Evolutionary conservation across 1,140 invertebrate species (phyloP).

Genomic region (Cyrtorhinus lividipennis): DNA sequence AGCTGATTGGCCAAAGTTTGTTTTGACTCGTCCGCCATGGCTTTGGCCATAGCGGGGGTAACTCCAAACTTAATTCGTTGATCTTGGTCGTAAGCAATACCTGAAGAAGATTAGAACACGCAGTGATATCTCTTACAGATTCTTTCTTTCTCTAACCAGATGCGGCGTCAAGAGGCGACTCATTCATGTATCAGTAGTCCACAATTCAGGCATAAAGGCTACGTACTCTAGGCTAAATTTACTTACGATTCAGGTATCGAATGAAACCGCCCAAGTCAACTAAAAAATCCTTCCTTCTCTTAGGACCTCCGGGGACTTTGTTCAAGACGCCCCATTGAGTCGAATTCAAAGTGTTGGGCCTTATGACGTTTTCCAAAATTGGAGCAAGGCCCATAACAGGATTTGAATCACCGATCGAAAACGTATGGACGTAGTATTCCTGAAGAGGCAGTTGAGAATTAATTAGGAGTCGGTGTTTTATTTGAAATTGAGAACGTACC

Average conservation of each 20-base stretch:
- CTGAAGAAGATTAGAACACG: no score
- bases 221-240: no score
- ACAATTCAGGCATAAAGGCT: no score
- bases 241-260: constrained; percentile 3
- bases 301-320: neutral
- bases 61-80: neutral
- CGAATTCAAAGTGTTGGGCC: neutral
- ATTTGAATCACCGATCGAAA: neutral
- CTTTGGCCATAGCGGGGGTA: neutral
- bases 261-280: neutral
- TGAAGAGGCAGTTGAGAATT: no score
- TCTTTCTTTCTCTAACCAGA: no score
- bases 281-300: neutral
- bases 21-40: neutral
- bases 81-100: neutral
- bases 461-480: no score
- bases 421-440: neutral
- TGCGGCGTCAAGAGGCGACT: no score
- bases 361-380: neutral
- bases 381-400: neutral
- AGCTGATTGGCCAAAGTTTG: neutral
- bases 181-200: no score
- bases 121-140: no score
- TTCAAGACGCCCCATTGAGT: neutral
- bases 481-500: no score